Percentiles rank a stretch among this genome's conserved stretches.
Conservation (phyloP, 2,797 vertebrate species). For the Acanthurus lineatus region DNA sequence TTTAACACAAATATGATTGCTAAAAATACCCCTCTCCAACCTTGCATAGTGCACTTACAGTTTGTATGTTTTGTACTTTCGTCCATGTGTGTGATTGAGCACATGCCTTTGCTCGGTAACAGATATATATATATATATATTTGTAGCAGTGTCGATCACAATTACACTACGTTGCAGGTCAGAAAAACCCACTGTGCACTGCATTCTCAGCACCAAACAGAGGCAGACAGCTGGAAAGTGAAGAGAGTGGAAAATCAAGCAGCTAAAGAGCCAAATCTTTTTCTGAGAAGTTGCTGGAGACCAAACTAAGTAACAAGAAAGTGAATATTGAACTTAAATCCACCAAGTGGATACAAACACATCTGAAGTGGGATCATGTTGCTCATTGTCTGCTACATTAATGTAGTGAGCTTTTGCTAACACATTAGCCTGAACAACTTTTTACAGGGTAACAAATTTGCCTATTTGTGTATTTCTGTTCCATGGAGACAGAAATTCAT, state of each 20-base stretch:
- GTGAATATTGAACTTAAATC: not conserved
- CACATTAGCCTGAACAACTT: not conserved
- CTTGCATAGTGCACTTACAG: too few relatives aligned
- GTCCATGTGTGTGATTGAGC: too few relatives aligned
- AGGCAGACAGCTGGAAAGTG: too few relatives aligned
- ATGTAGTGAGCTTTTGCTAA: not conserved
- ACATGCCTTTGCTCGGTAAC: too few relatives aligned
- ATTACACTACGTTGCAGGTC: too few relatives aligned
- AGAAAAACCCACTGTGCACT: not conserved
- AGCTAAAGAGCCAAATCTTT: not conserved
- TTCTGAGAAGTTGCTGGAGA: conserved; percentile 8
- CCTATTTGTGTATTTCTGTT: not conserved
- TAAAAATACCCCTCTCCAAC: too few relatives aligned
- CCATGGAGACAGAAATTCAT: not conserved
- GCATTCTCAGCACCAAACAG: not conserved
- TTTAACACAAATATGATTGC: too few relatives aligned
- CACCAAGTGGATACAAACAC: not conserved
- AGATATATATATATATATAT: too few relatives aligned
- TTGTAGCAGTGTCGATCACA: too few relatives aligned
- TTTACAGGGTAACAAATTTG: not conserved
- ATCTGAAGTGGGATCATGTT: not conserved
- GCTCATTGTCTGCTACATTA: not conserved
- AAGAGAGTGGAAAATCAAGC: not conserved
- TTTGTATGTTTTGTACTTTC: too few relatives aligned
- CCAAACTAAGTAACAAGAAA: not conserved